Conservation (phyloP, 2,888 invertebrate genomes). For the Oasisia sp. region DNA sequence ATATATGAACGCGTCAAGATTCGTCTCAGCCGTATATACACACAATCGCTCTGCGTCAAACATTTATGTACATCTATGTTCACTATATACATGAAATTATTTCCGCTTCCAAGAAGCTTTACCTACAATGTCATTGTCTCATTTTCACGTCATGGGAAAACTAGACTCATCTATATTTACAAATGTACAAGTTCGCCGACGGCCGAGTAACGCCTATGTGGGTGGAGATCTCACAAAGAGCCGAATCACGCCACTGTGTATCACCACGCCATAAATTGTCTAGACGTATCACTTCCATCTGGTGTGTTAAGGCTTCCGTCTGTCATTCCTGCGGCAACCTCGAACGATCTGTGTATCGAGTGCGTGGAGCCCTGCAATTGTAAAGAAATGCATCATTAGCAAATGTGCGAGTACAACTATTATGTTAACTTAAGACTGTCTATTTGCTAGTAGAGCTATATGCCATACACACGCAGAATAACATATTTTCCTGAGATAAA, state of each 20-base stretch:
- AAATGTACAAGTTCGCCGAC: background rate
- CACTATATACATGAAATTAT: slow-evolving; percentile 4
- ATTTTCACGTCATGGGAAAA: background rate
- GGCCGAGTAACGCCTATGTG: background rate
- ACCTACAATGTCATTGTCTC: background rate
- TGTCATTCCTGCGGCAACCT: no score
- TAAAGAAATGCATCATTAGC: background rate
- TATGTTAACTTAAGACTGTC: background rate
- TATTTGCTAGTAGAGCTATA: background rate
- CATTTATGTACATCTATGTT: background rate
- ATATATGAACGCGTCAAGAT: background rate
- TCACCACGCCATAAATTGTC: background rate
- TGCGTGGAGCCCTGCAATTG: background rate
- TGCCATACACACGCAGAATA: background rate
- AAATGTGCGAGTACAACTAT: background rate
- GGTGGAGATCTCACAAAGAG: background rate
- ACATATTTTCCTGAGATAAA: background rate
- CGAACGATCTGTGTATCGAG: background rate
- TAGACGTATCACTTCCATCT: background rate
- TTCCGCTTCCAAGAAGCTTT: background rate
- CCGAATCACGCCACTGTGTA: background rate
- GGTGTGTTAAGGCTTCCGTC: background rate
- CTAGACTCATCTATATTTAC: background rate
- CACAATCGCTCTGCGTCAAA: background rate
- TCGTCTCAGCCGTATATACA: background rate